These are phyloP conservation scores for Setipinna tenuifilis DNA, from an alignment of 2,797 vertebrate species.

Conservation along the genomic window DNA sequence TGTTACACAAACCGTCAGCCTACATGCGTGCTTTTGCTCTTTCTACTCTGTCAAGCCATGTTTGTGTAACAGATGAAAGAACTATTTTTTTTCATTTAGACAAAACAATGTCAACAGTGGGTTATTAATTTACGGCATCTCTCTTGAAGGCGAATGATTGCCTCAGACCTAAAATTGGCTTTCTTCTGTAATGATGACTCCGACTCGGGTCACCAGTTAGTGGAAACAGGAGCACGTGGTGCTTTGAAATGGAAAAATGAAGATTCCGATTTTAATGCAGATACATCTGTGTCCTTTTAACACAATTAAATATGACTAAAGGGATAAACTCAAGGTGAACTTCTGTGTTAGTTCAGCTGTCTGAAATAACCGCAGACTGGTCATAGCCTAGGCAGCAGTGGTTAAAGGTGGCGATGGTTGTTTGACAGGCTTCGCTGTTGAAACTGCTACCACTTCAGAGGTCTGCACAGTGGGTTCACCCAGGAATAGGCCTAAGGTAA, in stretches of 20 bases:
- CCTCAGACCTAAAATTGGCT: neutral
- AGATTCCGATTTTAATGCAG: neutral
- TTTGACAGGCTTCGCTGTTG: conserved; percentile 32
- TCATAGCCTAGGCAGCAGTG: neutral
- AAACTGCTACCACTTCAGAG: neutral
- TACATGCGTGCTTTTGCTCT: neutral
- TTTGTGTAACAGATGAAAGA: neutral
- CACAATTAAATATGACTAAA: neutral
- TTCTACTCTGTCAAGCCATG: neutral
- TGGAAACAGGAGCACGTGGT: conserved; percentile 1
- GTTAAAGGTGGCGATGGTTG: neutral
- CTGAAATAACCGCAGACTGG: conserved; percentile 29
- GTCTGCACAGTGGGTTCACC: neutral
- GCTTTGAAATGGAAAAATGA: neutral
- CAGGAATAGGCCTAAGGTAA: neutral
- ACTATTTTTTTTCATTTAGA: neutral
- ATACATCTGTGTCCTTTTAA: neutral
- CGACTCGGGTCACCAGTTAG: neutral
- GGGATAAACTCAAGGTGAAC: neutral
- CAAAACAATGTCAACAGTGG: neutral
- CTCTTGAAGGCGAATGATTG: neutral
- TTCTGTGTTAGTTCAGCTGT: conserved; percentile 51
- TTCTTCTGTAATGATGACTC: neutral
- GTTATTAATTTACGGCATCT: neutral
- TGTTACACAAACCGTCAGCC: neutral